Evolutionary conservation across 2,113 vertebrate genomes (phyloP).

Genomic region (Globicephala melas): DNA sequence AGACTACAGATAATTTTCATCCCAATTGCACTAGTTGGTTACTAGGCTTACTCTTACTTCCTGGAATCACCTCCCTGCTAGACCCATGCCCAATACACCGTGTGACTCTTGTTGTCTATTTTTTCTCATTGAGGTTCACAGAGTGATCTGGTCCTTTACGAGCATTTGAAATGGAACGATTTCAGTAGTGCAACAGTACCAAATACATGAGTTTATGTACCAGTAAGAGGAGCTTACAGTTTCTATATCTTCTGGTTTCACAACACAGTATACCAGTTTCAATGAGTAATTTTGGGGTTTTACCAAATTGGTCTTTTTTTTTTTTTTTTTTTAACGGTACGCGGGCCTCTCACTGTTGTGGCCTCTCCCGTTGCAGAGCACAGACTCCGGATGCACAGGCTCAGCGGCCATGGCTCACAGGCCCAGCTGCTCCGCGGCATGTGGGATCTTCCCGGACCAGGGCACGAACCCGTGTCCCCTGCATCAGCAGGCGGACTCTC

Average conservation of each 20-base stretch:
- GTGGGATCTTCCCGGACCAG: no score
- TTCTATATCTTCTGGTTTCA: conserved; percentile 55
- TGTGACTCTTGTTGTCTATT: not conserved
- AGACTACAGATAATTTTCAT: not conserved
- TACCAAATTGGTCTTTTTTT: conserved; percentile 18
- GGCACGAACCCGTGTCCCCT: no score
- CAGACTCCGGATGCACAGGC: no score
- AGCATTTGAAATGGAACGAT: not conserved
- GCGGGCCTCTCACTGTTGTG: no score
- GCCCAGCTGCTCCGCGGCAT: no score
- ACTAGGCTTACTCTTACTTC: not conserved
- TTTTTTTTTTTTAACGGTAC: no score
- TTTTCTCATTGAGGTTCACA: not conserved
- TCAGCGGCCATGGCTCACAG: no score
- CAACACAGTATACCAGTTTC: conserved; percentile 5
- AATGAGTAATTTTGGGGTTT: conserved; percentile 50
- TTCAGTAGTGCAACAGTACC: not conserved
- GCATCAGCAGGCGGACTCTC: no score
- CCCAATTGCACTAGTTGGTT: not conserved
- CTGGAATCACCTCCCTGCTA: not conserved
- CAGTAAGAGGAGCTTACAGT: not conserved
- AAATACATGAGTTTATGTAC: not conserved
- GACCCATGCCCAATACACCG: rapidly evolving
- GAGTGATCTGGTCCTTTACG: not conserved
- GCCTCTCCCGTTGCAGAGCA: no score